Percentiles rank a stretch among this genome's conserved stretches.
Conservation (phyloP, 2,888 invertebrate species). For the Cephus sareptanus region DNA sequence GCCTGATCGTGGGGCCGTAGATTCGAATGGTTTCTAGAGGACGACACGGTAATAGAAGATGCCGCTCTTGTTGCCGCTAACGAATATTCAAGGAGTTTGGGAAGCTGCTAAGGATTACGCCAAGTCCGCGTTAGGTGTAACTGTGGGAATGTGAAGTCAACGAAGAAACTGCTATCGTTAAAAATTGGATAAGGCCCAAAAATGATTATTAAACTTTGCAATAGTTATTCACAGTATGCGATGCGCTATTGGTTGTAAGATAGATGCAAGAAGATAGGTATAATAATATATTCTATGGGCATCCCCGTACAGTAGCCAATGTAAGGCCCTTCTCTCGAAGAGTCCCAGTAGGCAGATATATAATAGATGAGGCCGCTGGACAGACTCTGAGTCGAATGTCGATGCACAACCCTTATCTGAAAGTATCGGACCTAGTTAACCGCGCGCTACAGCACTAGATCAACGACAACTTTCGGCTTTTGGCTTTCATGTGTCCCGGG, state of each 20-base stretch:
- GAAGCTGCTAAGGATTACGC: not conserved
- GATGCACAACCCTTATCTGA: conserved; percentile 49
- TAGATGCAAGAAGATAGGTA: not conserved
- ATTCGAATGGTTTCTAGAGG: not conserved
- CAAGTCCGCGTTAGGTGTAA: not conserved
- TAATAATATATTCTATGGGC: not conserved
- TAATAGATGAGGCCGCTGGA: conserved; percentile 50
- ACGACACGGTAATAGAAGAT: not conserved
- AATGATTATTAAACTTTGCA: not conserved
- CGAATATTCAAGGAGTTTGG: not conserved
- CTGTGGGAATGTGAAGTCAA: not conserved
- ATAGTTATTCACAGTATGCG: not conserved
- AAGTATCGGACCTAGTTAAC: conserved; percentile 60
- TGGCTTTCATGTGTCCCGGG: conserved; percentile 57
- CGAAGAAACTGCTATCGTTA: not conserved
- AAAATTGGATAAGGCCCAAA: not conserved
- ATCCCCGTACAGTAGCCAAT: conserved; percentile 8
- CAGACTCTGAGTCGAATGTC: conserved; percentile 17
- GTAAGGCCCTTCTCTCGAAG: conserved; percentile 16
- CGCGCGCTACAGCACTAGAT: conserved; percentile 59
- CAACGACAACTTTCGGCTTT: conserved; percentile 62
- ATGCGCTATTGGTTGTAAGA: not conserved
- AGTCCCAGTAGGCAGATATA: conserved; percentile 38
- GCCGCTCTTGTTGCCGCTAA: not conserved
- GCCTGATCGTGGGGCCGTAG: not conserved